Percentiles rank a stretch among this genome's conserved stretches.
Evolutionary conservation across 2,113 vertebrate genomes (phyloP).

Genomic region (Petrocephalus microphthalmus): DNA sequence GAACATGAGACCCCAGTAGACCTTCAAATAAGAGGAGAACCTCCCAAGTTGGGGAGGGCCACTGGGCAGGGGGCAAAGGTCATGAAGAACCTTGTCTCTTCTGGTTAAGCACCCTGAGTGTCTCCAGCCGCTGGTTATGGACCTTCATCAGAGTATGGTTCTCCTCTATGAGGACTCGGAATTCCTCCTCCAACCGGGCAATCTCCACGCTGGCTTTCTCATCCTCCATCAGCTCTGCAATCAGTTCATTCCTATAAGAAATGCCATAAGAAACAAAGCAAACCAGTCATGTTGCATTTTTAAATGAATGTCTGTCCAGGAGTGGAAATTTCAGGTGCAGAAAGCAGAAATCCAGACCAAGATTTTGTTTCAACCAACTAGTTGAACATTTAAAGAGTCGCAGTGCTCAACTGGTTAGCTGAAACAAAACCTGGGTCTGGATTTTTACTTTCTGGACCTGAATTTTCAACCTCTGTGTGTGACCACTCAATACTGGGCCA

Average conservation of each 20-base stretch:
- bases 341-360: neutral
- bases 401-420: neutral
- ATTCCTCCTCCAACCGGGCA: constrained; percentile 79
- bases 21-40: constrained; percentile 10
- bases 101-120: constrained; percentile 73
- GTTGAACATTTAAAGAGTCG: neutral
- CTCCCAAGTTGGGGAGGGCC: constrained; percentile 22
- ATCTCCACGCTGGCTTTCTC: constrained; percentile 79
- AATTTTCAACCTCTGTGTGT: neutral
- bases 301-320: neutral
- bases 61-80: constrained; percentile 46
- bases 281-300: neutral
- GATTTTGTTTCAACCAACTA: neutral
- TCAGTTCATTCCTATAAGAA: constrained; percentile 74
- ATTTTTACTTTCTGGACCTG: neutral
- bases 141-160: constrained; percentile 78
- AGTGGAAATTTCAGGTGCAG: neutral
- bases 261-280: constrained; percentile 10
- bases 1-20: neutral
- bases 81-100: constrained; percentile 84
- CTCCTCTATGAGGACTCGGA: constrained; percentile 81
- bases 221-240: constrained; percentile 83
- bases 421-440: neutral
- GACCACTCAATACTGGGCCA: neutral
- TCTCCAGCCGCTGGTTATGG: constrained; percentile 84